A percentile compares a stretch with the other conserved stretches of the same genome.
Evolutionary conservation across 2,113 vertebrate genomes (phyloP).

Genomic region (Chloebia gouldiae): DNA sequence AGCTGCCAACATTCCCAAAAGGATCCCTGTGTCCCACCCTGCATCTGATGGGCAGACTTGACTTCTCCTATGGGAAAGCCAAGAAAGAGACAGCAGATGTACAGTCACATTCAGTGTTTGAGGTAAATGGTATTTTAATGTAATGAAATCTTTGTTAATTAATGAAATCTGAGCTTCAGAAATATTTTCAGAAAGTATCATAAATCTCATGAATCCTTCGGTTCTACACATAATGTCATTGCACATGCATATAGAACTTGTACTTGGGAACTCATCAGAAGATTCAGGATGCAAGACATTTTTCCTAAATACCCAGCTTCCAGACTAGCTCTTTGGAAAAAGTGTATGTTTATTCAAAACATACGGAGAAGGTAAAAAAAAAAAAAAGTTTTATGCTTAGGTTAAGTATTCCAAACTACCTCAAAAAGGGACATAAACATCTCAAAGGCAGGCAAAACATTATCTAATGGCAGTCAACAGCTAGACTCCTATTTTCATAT

Average conservation of each 20-base stretch:
- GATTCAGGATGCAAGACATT: neutral
- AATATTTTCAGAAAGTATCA: neutral
- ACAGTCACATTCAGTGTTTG: neutral
- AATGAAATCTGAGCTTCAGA: neutral
- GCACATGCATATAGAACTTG: neutral
- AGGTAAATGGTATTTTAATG: neutral
- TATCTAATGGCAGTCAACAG: neutral
- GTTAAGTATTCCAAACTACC: neutral
- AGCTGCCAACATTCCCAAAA: neutral
- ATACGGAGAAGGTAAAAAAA: neutral
- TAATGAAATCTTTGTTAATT: neutral
- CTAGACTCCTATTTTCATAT: neutral
- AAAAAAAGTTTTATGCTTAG: neutral
- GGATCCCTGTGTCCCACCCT: fast-evolving
- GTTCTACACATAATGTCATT: neutral
- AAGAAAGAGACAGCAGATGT: neutral
- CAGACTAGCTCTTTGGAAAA: neutral
- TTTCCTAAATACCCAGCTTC: neutral
- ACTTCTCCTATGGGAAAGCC: neutral
- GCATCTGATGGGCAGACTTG: neutral
- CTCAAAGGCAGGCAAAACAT: neutral
- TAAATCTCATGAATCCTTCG: neutral
- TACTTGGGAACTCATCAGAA: neutral
- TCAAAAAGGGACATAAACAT: neutral
- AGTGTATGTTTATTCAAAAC: neutral